Base-by-base conservation (phyloP, 2,113 vertebrate genomes). In the Castor canadensis region DNA sequence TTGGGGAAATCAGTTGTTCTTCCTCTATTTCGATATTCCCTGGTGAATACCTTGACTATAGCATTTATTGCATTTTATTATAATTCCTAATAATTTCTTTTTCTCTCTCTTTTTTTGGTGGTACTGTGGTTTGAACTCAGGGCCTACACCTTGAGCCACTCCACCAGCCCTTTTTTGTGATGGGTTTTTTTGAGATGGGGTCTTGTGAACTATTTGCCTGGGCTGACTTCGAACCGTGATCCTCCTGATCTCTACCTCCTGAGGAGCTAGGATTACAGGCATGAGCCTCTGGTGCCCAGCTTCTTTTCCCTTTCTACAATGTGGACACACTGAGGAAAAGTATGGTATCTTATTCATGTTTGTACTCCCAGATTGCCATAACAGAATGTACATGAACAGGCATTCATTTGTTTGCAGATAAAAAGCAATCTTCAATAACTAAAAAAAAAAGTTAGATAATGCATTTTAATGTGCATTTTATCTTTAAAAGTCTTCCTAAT, bases 401-500 rank as follows among this genome's bases (percentile, higher is more conserved):
- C 62, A 91, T 83, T 40, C 71, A 87, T 43, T 28, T 47, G 43
- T n/a, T 75, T 69, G n/a, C 89, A 26, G 35, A 82, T 58, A 49
- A 92, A 92, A 69, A 83, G 35, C n/a, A 83, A 71, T 72, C 60
- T 84, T 64, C n/a, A 76, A 56, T 58, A 79, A 72, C 80, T 64
- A 49, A 71, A 40, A 17, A 85, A 72, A 89, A 82, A 73, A 40
- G 16, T 71, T 71, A 87, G 16, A 66, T 52, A 90, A 90, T 67
- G 3, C 4, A 72, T 82, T 96, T 94, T 92, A 71, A 94, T 64
- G 40, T 9, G 66, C 8, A 54, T 17, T 67, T 5, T 83, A 89
- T 43, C 17, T 93, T 90, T 95, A 73, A 85, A 91, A 85, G 72
- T 56, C 47, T 47, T 95, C 56, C 60, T 84, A 84, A 94, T 11